Conservation (phyloP, 2,888 invertebrate species). For the Epirrita christyi region DNA sequence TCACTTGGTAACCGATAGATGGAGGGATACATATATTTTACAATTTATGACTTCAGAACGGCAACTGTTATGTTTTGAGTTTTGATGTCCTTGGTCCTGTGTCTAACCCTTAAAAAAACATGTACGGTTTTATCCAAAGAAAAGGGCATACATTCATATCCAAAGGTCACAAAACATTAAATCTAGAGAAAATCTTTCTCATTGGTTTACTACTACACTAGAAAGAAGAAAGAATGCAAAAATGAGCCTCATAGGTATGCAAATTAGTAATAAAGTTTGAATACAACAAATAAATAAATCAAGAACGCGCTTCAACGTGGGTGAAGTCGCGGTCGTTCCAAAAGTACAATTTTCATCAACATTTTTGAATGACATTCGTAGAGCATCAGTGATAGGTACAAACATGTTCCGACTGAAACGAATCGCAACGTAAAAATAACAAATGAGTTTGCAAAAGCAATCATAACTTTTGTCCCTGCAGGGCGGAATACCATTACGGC, state of each 20-base stretch:
- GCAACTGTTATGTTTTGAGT: background rate
- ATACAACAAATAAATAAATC: too few relatives aligned
- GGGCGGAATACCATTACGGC: conserved; percentile 34
- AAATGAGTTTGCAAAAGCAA: conserved; percentile 45
- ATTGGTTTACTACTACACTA: too few relatives aligned
- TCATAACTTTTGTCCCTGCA: conserved; percentile 44
- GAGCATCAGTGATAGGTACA: conserved; percentile 35
- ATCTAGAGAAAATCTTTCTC: too few relatives aligned
- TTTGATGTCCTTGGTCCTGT: background rate
- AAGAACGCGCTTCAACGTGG: background rate
- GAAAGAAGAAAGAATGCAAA: too few relatives aligned
- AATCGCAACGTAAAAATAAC: conserved; percentile 45
- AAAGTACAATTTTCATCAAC: conserved; percentile 28
- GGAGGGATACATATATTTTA: conserved; percentile 42
- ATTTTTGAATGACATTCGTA: conserved; percentile 34
- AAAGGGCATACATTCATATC: too few relatives aligned
- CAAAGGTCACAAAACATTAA: too few relatives aligned
- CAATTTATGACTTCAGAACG: conserved; percentile 42
- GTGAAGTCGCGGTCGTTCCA: background rate
- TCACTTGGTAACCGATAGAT: conserved; percentile 62
- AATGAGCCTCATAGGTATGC: too few relatives aligned
- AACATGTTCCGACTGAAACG: conserved; percentile 41
- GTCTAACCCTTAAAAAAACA: too few relatives aligned
- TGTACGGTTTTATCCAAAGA: too few relatives aligned
- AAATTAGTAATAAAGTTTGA: too few relatives aligned